Evolutionary conservation across 2,888 invertebrate genomes (phyloP), one percentile per base, ranked within the genome.

Genomic region (Eupithecia vulgata): DNA sequence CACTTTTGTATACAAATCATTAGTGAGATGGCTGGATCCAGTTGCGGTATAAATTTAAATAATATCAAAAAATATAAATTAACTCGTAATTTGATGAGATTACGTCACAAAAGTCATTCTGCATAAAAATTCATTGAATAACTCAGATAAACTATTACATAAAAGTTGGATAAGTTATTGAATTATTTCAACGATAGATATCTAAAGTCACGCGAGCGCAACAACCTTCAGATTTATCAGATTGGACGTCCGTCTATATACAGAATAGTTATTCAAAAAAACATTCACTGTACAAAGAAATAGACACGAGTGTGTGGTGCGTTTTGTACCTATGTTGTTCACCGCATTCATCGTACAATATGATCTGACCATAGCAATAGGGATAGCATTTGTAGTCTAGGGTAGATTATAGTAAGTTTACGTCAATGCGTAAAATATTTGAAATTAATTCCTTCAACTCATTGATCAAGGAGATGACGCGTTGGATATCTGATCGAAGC

Each of bases 171-270:
- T 76, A 76, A 76, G 73, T 69, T 69, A 76, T 76, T 71, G 76
- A 73, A 73, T 65, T 42, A 62, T 67, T 74, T 68, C 65, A 74
- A 73, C 67, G 67, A 82, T 80, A 61, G 37, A 5, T 37, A 77
- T 81, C 77, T 81, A 78, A 78, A 84, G 81, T 81, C 82, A 83
- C 80, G 86, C 84, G 82, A 82, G 81, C 82, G 84, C 76, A 80
- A 81, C 78, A 83, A 69, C 84, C 86, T 86, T 84, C 85, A 77
- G 74, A 72, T 83, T 70, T 81, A 83, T 83, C 83, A 78, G 81
- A 83, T 82, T 75, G 77, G 80, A 79, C 78, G 80, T 80, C 82
- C 71, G 79, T 70, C 71, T 62, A 52, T 10, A 7, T 30, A 67
- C 68, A 70, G 25, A 69, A 62, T 7, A 61, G 61, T 8, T 62